phyloP scores from a whole-genome alignment of 2,888 invertebrate genomes.

The Asteroscopus sphinx region DNA sequence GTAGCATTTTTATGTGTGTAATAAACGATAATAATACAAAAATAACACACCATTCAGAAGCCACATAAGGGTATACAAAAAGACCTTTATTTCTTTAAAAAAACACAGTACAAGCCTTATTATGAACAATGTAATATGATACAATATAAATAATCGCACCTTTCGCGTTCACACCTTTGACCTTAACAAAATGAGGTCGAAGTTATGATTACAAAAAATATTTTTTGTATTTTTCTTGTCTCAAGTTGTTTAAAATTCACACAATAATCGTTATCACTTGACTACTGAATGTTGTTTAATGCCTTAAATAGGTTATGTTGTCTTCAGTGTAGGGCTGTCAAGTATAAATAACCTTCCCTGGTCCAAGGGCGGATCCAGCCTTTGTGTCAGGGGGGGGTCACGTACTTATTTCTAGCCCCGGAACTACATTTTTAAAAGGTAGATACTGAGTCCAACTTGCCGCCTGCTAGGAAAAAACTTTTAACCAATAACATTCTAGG shows the following conservation, averaged over 20 bases:
- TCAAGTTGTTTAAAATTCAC: conserved; percentile 43
- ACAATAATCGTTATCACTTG: conserved; percentile 47
- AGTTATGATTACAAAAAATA: conserved; percentile 35
- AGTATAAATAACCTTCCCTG: too few relatives aligned
- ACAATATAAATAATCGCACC: conserved; percentile 33
- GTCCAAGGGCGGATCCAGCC: too few relatives aligned
- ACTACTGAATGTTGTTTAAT: conserved; percentile 31
- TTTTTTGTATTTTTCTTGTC: conserved; percentile 34
- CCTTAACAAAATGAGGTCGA: conserved; percentile 53
- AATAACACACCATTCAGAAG: conserved; percentile 1
- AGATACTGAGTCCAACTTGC: too few relatives aligned
- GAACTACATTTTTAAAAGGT: too few relatives aligned
- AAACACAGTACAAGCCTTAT: conserved; percentile 12
- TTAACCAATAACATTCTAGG: too few relatives aligned
- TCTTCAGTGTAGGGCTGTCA: too few relatives aligned
- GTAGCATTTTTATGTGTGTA: too few relatives aligned
- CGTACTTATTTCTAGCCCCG: too few relatives aligned
- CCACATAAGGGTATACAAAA: conserved; percentile 1
- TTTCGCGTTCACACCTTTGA: conserved; percentile 45
- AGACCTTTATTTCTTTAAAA: background rate
- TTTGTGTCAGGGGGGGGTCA: too few relatives aligned
- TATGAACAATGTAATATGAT: conserved; percentile 44
- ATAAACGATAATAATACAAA: too few relatives aligned
- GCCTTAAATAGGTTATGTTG: too few relatives aligned
- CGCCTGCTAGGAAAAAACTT: too few relatives aligned